Evolutionary conservation across 1,140 invertebrate species (phyloP), one percentile per base, ranked within the genome.

Genomic region (Acromyrmex charruanus): DNA sequence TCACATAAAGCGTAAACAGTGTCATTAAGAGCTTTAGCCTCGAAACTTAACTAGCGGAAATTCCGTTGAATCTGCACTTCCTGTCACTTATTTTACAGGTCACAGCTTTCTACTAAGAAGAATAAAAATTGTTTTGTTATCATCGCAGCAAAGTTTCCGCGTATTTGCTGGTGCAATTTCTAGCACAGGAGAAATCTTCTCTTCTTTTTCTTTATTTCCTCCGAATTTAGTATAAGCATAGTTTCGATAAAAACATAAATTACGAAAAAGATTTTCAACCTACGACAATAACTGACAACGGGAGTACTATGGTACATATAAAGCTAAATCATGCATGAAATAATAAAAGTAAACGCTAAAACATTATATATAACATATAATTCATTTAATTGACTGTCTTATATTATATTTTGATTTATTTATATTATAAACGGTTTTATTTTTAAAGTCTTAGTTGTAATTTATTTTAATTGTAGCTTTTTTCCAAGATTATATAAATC

Each of bases 21-120:
- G 86, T 79, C 68, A 59, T 91, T 87, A 88, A 80, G 80, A 63
- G 61, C 66, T 90, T 81, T 79, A 88, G 77, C 86, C 87, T 89
- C 84, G 88, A 77, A 85, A 80, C 74, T 71, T 59, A 89, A 85
- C 65, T 51, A 81, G 65, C 87, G 91, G 90, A 89, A 92, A 87
- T 85, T 82, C 88, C 71, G 77, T 75, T 74, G 88, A 80, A 89
- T 89, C 69, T 21, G 55, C 55, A 69, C 55, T 86, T 89, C 87
- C 88, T 86, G 88, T 79, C 80, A 59, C 69, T 84, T 68, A 74
- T 51, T 84, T 74, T 74, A 68, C 68, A 82, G 79, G 68, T 84
- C 88, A 35, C 35, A 49, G 81, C 82, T 88, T 88, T 89, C 87
- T 88, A 80, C 75, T 31, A 25, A 31, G 66, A 44, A 66, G 65